Evolutionary conservation across 1,140 invertebrate genomes (phyloP).

Genomic region (Pentalonia nigronervosa): DNA sequence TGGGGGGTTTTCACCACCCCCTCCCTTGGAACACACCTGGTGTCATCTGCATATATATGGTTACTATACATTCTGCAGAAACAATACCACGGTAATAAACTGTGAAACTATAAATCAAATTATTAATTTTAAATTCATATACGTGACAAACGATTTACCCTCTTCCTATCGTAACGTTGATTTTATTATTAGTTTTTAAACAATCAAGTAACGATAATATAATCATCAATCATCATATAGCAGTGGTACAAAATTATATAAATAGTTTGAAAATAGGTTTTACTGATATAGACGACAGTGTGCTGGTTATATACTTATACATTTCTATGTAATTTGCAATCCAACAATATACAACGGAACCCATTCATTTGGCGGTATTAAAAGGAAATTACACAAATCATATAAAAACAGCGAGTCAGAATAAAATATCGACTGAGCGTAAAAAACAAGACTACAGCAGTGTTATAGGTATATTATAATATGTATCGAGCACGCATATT

Average conservation of each 20-base stretch:
- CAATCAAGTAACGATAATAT: background rate
- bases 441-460: background rate
- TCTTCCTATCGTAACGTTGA: background rate
- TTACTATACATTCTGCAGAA: background rate
- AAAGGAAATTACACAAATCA: slow-evolving; percentile 13
- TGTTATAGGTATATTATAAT: too few relatives aligned
- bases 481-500: background rate
- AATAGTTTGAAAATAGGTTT: background rate
- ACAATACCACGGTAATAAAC: background rate
- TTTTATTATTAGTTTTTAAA: background rate
- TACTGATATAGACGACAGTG: background rate
- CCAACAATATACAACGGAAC: background rate
- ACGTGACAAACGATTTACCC: background rate
- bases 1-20: too few relatives aligned
- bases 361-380: background rate
- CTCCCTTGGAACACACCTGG: background rate
- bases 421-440: background rate
- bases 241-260: background rate
- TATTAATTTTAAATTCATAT: background rate
- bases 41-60: background rate
- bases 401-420: background rate
- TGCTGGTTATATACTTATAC: background rate
- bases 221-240: background rate
- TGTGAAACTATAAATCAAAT: background rate
- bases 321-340: background rate